Base-by-base conservation (phyloP, 1,140 invertebrate genomes). In the Aphis gossypii region DNA sequence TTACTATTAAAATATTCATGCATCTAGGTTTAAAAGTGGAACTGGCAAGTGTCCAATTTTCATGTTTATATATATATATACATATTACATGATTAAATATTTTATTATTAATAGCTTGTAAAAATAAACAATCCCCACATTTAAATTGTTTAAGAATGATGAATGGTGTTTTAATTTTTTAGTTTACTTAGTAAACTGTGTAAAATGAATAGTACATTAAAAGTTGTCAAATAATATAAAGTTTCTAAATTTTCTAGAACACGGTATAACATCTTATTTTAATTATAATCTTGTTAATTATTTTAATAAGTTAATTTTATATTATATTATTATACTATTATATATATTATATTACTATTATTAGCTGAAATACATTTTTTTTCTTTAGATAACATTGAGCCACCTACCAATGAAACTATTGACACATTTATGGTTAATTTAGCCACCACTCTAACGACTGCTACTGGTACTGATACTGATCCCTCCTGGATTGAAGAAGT, bases 351-450 rank as follows among this genome's bases (percentile, higher is more conserved):
- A 3, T 41, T 41, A 76, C 30, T 68, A n/a, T 68, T 14, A 68
- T 68, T 51, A 51, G 14, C 18, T 51, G 18, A 76, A n/a, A 30
- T 82, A 21, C 7, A 38, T 89, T 54, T 38, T 89, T 89, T 89
- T 56, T 89, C 56, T 84, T 38, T 41, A 93, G 92, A 41, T 54
- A n/a, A 56, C 41, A 86, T 6, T 51, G 82, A 93, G 7, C 90
- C 90, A 48, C 92, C 92, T 25, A 84, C 92, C 25, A 51, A 44
- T 86, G 56, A 93, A 41, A 93, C n/a, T 44, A 86, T 93, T 56
- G 92, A 93, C 23, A 48, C 38, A 38, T 93, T 23, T 51, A 83
- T 93, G 25, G 8, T 84, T 56, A 84, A 93, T 46, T 84, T 93
- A 86, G 38, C 35, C 5, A 41, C 23, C 8, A 7, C 30, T 20